Percentiles rank a stretch among this genome's conserved stretches.
Conservation (phyloP, 1,140 invertebrate genomes). For the Subanguina moxae region DNA sequence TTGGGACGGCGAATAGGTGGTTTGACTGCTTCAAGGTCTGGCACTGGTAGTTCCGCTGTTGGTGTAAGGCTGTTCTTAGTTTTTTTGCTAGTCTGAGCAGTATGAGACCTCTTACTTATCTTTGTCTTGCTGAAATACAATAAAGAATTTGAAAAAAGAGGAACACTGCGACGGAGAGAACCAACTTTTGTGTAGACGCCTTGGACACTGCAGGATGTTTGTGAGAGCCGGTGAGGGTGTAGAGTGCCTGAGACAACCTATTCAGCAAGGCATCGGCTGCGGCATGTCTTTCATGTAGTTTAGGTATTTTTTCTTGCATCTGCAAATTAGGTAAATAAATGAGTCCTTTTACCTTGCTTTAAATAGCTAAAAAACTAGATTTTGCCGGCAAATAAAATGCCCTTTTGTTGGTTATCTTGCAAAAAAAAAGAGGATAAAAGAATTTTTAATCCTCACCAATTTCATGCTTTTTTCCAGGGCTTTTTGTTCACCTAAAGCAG, state of each 20-base stretch:
- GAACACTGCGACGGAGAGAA: too few species aligned
- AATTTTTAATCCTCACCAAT: not conserved
- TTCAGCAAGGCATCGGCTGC: not conserved
- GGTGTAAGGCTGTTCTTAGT: not conserved
- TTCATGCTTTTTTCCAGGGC: not conserved
- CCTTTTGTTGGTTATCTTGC: too few species aligned
- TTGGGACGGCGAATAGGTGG: slow-evolving; percentile 5
- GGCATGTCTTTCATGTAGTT: not conserved
- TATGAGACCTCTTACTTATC: too few species aligned
- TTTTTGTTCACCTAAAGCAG: slow-evolving; percentile 6
- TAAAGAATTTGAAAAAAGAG: too few species aligned
- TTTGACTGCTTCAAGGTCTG: not conserved
- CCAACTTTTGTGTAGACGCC: too few species aligned
- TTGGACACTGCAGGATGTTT: not conserved
- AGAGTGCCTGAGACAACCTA: not conserved
- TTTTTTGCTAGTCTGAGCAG: too few species aligned
- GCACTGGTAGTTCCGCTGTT: not conserved
- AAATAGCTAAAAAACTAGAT: too few species aligned
- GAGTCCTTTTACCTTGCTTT: too few species aligned
- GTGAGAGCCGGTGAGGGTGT: not conserved
- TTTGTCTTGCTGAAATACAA: too few species aligned
- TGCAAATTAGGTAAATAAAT: not conserved
- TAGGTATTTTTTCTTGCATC: not conserved
- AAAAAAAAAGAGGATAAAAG: too few species aligned
- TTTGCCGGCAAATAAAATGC: too few species aligned